phyloP scores from a whole-genome alignment of 2,113 vertebrate genomes.

The Tauraco erythrolophus region DNA sequence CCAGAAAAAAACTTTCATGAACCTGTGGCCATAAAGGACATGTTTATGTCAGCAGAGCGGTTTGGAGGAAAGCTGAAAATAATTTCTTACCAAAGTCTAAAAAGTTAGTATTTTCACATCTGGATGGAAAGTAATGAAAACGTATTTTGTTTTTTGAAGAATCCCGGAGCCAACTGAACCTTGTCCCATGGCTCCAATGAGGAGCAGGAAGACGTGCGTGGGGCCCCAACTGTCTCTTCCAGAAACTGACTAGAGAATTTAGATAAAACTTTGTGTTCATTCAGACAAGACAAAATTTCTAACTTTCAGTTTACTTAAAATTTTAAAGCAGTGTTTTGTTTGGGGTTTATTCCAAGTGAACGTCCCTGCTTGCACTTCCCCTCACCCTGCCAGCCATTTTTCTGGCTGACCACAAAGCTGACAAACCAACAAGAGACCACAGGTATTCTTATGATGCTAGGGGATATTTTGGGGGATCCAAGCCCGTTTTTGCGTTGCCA shows the following conservation, averaged over 20 bases:
- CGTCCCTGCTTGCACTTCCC: slow-evolving; percentile 12
- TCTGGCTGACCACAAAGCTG: not conserved
- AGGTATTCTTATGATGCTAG: slow-evolving; percentile 19
- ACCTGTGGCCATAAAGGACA: not conserved
- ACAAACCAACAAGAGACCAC: slow-evolving; percentile 44
- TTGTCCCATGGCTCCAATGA: not conserved
- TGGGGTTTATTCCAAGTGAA: not conserved
- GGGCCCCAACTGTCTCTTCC: not conserved
- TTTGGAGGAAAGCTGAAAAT: not conserved
- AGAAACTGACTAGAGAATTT: not conserved
- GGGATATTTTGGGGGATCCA: not conserved
- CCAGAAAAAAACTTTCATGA: not conserved
- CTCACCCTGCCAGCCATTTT: not conserved
- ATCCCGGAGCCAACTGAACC: not conserved
- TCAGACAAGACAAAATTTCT: not conserved
- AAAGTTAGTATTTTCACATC: not conserved
- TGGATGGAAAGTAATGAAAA: not conserved
- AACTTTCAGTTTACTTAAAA: not conserved
- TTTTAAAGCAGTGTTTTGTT: not conserved
- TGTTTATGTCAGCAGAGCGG: not conserved
- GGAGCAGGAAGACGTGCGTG: fast-evolving
- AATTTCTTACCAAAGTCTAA: not conserved
- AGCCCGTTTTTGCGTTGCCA: not conserved
- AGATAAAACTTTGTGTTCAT: not conserved
- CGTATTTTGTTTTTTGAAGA: not conserved